These are phyloP conservation scores for Eristalinus sepulchralis DNA, from an alignment of 2,888 invertebrate genomes.

Conservation along the genomic window DNA sequence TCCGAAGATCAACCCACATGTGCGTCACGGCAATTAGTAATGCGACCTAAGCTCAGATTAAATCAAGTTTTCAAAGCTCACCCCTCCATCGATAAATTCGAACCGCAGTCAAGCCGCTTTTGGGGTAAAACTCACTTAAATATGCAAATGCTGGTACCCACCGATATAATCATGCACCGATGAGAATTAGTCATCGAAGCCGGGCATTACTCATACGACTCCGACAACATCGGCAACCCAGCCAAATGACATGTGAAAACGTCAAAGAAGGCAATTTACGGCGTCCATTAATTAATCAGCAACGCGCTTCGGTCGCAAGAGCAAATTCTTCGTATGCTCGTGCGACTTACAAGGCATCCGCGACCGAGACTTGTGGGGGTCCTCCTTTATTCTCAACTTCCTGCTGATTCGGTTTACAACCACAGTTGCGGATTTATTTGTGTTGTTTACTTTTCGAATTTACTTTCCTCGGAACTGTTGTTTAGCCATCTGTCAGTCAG, in stretches of 20 bases:
- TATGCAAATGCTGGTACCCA: slow-evolving; percentile 42
- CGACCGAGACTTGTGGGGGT: slow-evolving; percentile 5
- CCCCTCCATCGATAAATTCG: background rate
- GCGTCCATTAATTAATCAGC: slow-evolving; percentile 51
- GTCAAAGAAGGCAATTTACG: slow-evolving; percentile 64
- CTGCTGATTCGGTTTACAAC: slow-evolving; percentile 24
- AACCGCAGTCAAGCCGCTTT: slow-evolving; percentile 30
- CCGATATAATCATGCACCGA: background rate
- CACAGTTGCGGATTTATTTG: background rate
- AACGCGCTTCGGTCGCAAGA: slow-evolving; percentile 1
- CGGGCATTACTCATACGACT: slow-evolving; percentile 33
- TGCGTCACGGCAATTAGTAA: slow-evolving; percentile 55
- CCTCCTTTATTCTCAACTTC: slow-evolving; percentile 40
- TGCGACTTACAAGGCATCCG: slow-evolving; percentile 18
- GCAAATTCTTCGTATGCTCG: slow-evolving; percentile 56
- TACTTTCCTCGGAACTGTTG: slow-evolving; percentile 36
- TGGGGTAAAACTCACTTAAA: slow-evolving; percentile 40
- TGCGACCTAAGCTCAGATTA: slow-evolving; percentile 25
- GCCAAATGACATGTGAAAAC: slow-evolving; percentile 35
- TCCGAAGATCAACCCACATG: slow-evolving; percentile 21
- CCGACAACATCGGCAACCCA: background rate
- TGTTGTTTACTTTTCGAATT: slow-evolving; percentile 54
- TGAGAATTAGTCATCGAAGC: slow-evolving; percentile 34
- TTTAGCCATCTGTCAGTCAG: slow-evolving; percentile 56
- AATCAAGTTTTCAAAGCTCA: slow-evolving; percentile 24